Evolutionary conservation across 2,888 invertebrate species (phyloP).

Genomic region (Hypercompe scribonia): DNA sequence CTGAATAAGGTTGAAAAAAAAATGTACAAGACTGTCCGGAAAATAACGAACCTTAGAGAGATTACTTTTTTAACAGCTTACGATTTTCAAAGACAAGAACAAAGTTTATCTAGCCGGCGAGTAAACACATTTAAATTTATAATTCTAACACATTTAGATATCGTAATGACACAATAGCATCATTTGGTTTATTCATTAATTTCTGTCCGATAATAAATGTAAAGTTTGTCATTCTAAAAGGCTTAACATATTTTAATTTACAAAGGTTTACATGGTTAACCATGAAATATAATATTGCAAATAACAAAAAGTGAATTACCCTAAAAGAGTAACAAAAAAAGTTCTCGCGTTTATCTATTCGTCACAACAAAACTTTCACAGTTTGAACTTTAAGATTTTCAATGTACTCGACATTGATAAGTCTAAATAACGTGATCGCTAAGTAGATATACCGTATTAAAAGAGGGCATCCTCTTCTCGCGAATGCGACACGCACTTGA

Average conservation of each 20-base stretch:
- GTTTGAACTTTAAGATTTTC: not conserved
- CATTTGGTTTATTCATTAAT: not conserved
- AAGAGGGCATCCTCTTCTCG: not conserved
- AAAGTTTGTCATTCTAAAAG: not conserved
- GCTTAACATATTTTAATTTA: not conserved
- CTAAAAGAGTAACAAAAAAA: not conserved
- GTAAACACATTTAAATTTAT: not conserved
- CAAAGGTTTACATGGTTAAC: not conserved
- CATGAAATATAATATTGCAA: not conserved
- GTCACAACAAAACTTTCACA: not conserved
- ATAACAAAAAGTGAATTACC: not conserved
- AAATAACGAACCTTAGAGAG: not conserved
- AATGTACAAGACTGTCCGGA: not conserved
- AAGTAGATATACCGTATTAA: not conserved
- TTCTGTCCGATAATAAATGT: not conserved
- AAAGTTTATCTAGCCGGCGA: not conserved
- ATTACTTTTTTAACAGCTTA: not conserved
- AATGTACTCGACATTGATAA: not conserved
- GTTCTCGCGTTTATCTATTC: not conserved
- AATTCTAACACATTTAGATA: not conserved
- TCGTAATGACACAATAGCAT: not conserved
- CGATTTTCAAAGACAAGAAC: not conserved
- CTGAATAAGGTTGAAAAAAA: not conserved
- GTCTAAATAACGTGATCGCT: not conserved
- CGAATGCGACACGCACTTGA: not conserved